These are phyloP conservation scores for Haplochromis burtoni DNA, from an alignment of 2,113 vertebrate species.

Conservation along the genomic window DNA sequence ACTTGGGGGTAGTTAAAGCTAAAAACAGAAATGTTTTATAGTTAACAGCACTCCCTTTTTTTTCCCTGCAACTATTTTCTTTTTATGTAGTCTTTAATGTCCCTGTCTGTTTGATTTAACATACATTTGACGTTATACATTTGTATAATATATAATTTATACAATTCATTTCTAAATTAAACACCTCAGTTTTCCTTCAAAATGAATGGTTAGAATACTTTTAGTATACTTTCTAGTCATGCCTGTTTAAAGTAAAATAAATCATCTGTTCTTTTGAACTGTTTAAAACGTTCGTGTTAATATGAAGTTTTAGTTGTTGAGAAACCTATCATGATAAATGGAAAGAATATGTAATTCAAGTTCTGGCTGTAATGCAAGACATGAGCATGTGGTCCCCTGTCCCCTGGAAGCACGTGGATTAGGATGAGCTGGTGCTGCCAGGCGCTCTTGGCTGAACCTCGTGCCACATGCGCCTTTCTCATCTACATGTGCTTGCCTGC, in stretches of 20 bases:
- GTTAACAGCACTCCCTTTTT: no score
- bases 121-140: not conserved
- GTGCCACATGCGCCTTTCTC: conserved; percentile 20
- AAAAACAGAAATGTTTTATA: not conserved
- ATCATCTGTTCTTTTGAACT: not conserved
- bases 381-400: conserved; percentile 16
- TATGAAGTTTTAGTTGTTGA: not conserved
- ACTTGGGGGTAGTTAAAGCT: not conserved
- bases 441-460: conserved; percentile 40
- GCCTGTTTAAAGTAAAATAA: not conserved
- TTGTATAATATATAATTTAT: not conserved
- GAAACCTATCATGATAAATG: not conserved
- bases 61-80: not conserved
- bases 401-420: conserved; percentile 36
- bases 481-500: not conserved
- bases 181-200: not conserved
- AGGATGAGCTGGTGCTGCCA: conserved; percentile 46
- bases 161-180: not conserved
- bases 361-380: not conserved
- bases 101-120: not conserved
- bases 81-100: not conserved
- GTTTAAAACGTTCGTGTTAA: not conserved
- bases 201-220: not conserved
- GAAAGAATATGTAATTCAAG: not conserved
- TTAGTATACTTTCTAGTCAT: not conserved